Conservation (phyloP, 2,113 vertebrate genomes). For the Silurus meridionalis region DNA sequence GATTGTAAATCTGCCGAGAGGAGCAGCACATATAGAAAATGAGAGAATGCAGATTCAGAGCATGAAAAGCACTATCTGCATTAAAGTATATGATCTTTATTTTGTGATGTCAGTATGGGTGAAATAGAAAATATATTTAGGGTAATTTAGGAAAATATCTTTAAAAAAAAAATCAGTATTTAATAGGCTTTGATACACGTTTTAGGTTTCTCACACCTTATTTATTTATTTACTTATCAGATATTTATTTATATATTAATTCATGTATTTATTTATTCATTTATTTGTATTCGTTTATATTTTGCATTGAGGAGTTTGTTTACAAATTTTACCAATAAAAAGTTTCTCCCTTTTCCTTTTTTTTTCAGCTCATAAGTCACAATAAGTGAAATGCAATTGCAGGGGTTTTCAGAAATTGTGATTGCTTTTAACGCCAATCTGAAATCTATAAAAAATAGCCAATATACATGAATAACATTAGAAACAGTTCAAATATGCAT, state of each 20-base stretch:
- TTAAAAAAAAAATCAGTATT: not conserved
- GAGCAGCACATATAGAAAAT: conserved; percentile 37
- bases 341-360: not conserved
- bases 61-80: not conserved
- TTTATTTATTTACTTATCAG: not conserved
- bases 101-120: not conserved
- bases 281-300: not conserved
- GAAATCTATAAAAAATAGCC: not conserved
- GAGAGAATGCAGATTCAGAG: not conserved
- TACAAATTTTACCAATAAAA: not conserved
- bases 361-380: not conserved
- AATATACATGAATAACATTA: not conserved
- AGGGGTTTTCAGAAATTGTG: conserved; percentile 24
- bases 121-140: not conserved
- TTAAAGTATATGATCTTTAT: not conserved
- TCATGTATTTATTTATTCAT: not conserved
- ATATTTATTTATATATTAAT: not conserved
- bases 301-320: not conserved
- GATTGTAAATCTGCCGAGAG: conserved; percentile 55
- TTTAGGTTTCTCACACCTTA: not conserved
- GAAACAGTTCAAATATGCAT: not conserved
- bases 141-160: not conserved
- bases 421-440: not conserved
- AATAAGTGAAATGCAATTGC: not conserved
- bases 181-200: no score